Evolutionary conservation across 53 echinoderm and acorn worm species (phyloP), one percentile per base, ranked within the genome.

Genomic region (Hippasteria phrygiana): DNA sequence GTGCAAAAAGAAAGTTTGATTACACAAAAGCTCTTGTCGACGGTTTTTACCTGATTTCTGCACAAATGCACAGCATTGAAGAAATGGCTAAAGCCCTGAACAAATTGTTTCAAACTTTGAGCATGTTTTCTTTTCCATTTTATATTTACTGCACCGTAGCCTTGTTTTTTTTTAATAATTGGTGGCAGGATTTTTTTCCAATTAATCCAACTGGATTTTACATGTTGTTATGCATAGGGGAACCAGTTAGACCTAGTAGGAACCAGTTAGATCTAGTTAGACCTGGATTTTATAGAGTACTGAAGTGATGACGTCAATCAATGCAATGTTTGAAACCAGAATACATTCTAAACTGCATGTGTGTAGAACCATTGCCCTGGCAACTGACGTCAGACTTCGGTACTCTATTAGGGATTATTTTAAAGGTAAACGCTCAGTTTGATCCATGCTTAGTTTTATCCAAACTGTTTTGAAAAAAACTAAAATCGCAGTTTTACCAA

Each of bases 61-160:
- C 59, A 59, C 59, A 59, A 59, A 59, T 67, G 69, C 69, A 67
- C 18, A 14, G 69, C 36, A 67, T 33, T 13, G 16, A 14, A 2
- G 67, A 67, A 67, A 4, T 5, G 34, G 34, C 18, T 35, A 20
- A 67, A 67, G 72, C 40, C 72, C 13, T 72, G 22, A 42, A 41
- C 5, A 11, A 37, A 3, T 37, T 37, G 14, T 1, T 71, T 1
- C 13, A 71, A 29, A 17, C 17, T 3, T 20, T 20, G 40, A 42
- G 72, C 72, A 72, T 42, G 4, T 72, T 42, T 42, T 20, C 13
- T 66, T 66, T 66, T 32, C 12, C 35, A 33, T 26, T 9, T 34
- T 17, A 33, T 34, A 10, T 8, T 11, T 62, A 59, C 39, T 62
- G 80, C 80, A 80, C 80, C 17, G 77, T 54, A 31, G 77, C 12